Conservation (phyloP, 1,140 invertebrate species). For the Zaprionus vittiger region DNA sequence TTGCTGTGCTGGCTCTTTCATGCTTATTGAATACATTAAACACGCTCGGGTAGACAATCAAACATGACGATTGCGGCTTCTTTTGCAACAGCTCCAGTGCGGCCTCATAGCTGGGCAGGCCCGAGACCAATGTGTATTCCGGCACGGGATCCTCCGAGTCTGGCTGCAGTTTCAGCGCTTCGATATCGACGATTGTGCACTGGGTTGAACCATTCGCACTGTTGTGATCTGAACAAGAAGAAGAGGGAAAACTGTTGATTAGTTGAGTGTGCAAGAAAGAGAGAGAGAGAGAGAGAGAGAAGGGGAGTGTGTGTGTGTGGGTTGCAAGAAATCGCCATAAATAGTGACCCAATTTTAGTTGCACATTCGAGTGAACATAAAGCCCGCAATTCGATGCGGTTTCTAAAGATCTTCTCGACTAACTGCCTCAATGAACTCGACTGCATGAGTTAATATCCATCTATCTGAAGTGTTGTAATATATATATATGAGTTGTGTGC, state of each 20-base stretch:
- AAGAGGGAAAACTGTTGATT: conserved; percentile 42
- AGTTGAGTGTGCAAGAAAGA: conserved; percentile 9
- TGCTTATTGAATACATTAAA: conserved; percentile 80
- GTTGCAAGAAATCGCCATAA: background rate
- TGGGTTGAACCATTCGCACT: conserved; percentile 66
- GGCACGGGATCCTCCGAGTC: conserved; percentile 86
- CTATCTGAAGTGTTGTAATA: background rate
- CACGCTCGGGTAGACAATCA: conserved; percentile 81
- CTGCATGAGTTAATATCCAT: background rate
- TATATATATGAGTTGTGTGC: background rate
- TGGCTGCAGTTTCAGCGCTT: conserved; percentile 73
- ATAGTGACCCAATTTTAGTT: conserved; percentile 19
- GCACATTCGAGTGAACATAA: background rate
- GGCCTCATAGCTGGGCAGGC: conserved; percentile 87
- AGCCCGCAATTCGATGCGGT: background rate
- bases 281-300: conserved; percentile 14
- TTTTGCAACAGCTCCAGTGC: conserved; percentile 86
- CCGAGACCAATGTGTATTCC: conserved; percentile 87
- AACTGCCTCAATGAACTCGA: background rate
- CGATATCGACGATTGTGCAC: conserved; percentile 71
- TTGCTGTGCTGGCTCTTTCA: conserved; percentile 51
- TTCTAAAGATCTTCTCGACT: conserved; percentile 1
- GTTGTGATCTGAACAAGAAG: conserved; percentile 62
- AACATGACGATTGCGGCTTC: conserved; percentile 70
- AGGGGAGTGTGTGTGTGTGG: background rate